Conservation (phyloP, 2,113 vertebrate species). For the Brienomyrus longianalis region DNA sequence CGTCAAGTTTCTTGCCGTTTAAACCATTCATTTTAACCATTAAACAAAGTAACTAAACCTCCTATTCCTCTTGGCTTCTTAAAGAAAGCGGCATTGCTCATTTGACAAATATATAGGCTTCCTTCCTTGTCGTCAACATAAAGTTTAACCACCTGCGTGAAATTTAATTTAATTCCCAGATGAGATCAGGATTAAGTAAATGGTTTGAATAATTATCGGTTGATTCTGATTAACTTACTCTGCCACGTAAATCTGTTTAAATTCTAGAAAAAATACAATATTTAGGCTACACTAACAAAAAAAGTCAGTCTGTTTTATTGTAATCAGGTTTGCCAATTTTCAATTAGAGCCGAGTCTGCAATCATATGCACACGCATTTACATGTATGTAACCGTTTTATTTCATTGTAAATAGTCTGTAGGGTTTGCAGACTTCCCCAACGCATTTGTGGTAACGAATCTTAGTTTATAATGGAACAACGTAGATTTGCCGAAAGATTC, state of each 20-base stretch:
- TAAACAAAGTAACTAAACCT: not conserved
- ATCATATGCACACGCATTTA: not conserved
- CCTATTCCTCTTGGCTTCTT: not conserved
- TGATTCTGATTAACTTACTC: not conserved
- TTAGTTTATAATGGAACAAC: not conserved
- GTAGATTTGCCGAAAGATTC: not conserved
- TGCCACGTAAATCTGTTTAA: not conserved
- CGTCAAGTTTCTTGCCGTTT: not conserved
- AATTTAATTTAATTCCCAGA: not conserved
- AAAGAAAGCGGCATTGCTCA: not conserved
- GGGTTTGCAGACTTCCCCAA: not conserved
- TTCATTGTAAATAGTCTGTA: not conserved
- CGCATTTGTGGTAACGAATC: not conserved
- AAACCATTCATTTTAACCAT: conserved; percentile 34
- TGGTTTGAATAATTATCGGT: not conserved
- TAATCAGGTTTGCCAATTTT: not conserved
- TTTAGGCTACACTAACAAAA: not conserved
- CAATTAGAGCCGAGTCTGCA: not conserved
- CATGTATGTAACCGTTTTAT: not conserved
- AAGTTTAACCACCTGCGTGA: not conserved
- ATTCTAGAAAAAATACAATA: not conserved
- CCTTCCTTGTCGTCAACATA: not conserved
- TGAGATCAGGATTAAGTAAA: not conserved
- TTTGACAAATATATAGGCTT: conserved; percentile 2
- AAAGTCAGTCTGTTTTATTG: not conserved